Conservation (phyloP, 2,113 vertebrate species). For the Planiliza haematocheilus region DNA sequence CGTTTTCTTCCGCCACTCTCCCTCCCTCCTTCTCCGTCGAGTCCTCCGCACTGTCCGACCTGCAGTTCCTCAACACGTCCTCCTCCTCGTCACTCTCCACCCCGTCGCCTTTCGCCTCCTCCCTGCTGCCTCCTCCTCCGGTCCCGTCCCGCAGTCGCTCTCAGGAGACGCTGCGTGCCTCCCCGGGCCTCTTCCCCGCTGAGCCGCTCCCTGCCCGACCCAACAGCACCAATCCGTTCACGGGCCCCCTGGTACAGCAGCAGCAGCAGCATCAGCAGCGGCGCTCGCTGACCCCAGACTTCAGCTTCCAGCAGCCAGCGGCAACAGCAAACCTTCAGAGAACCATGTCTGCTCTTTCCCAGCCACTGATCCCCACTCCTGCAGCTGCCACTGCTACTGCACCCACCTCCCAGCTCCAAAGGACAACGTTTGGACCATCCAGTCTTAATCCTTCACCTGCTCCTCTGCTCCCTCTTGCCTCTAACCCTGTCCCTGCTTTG, state of each 20-base stretch:
- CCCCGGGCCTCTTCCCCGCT: conserved; percentile 81
- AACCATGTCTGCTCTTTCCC: conserved; percentile 57
- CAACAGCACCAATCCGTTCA: conserved; percentile 88
- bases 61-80: conserved; percentile 67
- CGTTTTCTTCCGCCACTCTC: conserved; percentile 72
- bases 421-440: conserved; percentile 48
- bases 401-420: conserved; percentile 39
- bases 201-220: conserved; percentile 76
- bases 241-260: conserved; percentile 66
- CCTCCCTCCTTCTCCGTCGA: conserved; percentile 76
- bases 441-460: conserved; percentile 28
- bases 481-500: conserved; percentile 34
- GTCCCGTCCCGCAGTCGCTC: conserved; percentile 83
- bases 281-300: conserved; percentile 72
- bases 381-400: conserved; percentile 40
- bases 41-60: conserved; percentile 78
- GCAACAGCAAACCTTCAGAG: conserved; percentile 60
- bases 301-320: conserved; percentile 63
- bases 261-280: conserved; percentile 61
- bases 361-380: conserved; percentile 68
- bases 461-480: conserved; percentile 10
- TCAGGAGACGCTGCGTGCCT: conserved; percentile 83
- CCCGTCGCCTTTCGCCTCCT: conserved; percentile 55
- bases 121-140: conserved; percentile 84
- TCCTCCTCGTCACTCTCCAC: conserved; percentile 64